phyloP scores from a whole-genome alignment of 35 echinoderm and acorn worm genomes.

The Apostichopus californicus region DNA sequence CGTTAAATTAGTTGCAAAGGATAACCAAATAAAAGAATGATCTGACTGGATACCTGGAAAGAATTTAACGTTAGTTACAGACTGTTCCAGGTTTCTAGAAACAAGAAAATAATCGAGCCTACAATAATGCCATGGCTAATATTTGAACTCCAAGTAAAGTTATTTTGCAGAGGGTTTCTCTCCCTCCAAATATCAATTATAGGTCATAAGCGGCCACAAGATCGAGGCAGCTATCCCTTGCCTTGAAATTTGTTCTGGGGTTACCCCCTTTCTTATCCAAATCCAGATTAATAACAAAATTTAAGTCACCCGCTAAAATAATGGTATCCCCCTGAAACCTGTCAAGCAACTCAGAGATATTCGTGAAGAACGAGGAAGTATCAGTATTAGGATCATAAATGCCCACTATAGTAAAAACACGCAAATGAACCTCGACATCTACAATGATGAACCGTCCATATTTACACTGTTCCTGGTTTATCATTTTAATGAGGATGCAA shows the following conservation, averaged over 20 bases:
- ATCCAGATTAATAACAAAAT: neutral
- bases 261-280: constrained; percentile 31
- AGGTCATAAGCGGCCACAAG: neutral
- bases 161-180: neutral
- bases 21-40: neutral
- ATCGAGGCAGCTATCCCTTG: neutral
- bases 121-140: neutral
- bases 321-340: neutral
- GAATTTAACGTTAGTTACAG: neutral
- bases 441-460: neutral
- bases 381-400: constrained; percentile 6
- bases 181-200: constrained; percentile 3
- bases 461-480: neutral
- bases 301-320: constrained; percentile 13
- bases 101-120: constrained; percentile 26
- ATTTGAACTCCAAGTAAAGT: constrained; percentile 28
- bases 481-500: neutral
- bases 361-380: neutral
- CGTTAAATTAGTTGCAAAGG: neutral
- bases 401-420: neutral
- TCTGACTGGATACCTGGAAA: constrained; percentile 33
- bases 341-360: neutral
- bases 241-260: neutral
- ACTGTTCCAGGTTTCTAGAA: neutral
- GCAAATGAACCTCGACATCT: neutral